Conservation (phyloP, 2,888 invertebrate species). For the Chloroclysta siterata region DNA sequence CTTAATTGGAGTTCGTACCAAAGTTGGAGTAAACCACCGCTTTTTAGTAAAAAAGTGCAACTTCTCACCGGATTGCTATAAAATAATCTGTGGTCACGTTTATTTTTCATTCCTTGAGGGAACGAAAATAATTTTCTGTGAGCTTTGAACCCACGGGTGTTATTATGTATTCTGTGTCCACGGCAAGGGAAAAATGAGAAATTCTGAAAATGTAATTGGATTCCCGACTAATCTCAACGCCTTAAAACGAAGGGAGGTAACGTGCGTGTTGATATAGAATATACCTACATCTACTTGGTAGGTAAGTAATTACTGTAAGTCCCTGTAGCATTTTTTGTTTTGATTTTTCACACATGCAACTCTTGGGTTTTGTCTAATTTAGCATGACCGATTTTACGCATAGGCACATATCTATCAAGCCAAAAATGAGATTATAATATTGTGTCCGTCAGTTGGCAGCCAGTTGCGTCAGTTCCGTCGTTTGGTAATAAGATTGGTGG, state of each 20-base stretch:
- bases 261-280: conserved; percentile 65
- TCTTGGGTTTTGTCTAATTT: no score
- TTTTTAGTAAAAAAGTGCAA: not conserved
- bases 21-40: not conserved
- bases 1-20: no score
- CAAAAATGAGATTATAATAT: no score
- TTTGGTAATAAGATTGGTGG: no score
- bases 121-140: conserved; percentile 82
- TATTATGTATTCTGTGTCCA: conserved; percentile 1
- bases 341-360: no score
- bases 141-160: conserved; percentile 75
- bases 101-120: conserved; percentile 82
- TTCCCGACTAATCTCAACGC: conserved; percentile 79
- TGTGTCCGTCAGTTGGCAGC: no score
- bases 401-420: no score
- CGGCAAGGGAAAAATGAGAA: conserved; percentile 76
- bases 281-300: conserved; percentile 41
- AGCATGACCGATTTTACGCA: no score
- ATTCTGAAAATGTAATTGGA: conserved; percentile 83
- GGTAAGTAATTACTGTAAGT: conserved; percentile 4
- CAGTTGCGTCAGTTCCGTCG: no score
- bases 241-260: conserved; percentile 62
- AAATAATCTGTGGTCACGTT: conserved; percentile 52
- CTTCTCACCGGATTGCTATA: not conserved
- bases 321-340: no score